Percentiles rank a stretch among this genome's conserved stretches.
Evolutionary conservation across 2,113 vertebrate species (phyloP).

Genomic region (Elephas maximus): DNA sequence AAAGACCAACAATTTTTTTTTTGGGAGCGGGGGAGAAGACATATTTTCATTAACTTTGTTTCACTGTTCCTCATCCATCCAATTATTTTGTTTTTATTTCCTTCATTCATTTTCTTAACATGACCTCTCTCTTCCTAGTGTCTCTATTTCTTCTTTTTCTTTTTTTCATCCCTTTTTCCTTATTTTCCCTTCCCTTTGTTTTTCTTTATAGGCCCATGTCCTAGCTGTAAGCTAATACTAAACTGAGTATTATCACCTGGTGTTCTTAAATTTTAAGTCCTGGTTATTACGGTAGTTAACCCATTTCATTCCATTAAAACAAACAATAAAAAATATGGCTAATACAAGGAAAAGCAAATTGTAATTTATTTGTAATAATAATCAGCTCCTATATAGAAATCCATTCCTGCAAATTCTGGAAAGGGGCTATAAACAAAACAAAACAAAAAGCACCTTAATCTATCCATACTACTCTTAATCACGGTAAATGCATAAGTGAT

Average conservation of each 20-base stretch:
- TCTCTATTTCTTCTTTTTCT: not conserved
- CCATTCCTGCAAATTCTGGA: not conserved
- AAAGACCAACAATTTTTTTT: not conserved
- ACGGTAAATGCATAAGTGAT: not conserved
- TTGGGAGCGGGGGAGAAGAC: not conserved
- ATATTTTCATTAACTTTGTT: not conserved
- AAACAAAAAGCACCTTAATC: not conserved
- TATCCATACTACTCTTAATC: not conserved
- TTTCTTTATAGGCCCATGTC: not conserved
- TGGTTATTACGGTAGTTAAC: not conserved
- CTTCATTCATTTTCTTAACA: not conserved
- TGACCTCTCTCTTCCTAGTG: not conserved
- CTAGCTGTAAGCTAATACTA: not conserved
- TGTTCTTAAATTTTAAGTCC: not conserved
- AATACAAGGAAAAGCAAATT: not conserved
- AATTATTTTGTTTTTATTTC: not conserved
- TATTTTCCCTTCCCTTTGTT: not conserved
- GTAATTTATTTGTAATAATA: constrained; percentile 18
- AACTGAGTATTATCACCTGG: not conserved
- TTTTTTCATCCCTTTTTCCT: not conserved
- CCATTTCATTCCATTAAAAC: not conserved
- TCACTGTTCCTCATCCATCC: not conserved
- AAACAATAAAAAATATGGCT: not conserved
- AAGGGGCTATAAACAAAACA: constrained; percentile 6
- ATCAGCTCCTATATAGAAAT: not conserved